Evolutionary conservation across 2,888 invertebrate genomes (phyloP).

Genomic region (Aethes cnicana): DNA sequence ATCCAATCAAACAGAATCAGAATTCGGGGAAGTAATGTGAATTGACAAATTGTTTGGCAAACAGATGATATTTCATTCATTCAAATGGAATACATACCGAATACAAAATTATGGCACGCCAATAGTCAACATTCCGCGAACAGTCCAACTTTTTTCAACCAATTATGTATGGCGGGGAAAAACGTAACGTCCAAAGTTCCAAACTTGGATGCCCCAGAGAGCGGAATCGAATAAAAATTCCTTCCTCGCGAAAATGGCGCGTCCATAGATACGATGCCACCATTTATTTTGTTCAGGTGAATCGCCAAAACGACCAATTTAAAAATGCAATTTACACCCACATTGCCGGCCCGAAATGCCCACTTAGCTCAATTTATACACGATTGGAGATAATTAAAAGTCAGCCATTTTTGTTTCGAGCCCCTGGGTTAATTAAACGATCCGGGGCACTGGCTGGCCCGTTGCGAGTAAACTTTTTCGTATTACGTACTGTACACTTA

Average conservation of each 20-base stretch:
- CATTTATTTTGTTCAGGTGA: slow-evolving; percentile 23
- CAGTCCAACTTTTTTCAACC: slow-evolving; percentile 1
- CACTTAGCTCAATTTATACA: slow-evolving; percentile 48
- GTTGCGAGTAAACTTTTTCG: slow-evolving; percentile 28
- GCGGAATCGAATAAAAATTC: slow-evolving; percentile 22
- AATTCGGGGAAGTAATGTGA: too few relatives aligned
- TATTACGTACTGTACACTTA: slow-evolving; percentile 30
- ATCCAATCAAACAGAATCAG: too few relatives aligned
- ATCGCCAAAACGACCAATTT: slow-evolving; percentile 37
- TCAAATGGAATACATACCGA: too few relatives aligned
- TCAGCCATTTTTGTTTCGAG: slow-evolving; percentile 51
- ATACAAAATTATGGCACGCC: neutral
- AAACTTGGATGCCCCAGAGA: slow-evolving; percentile 19
- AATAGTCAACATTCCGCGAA: neutral
- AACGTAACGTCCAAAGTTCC: slow-evolving; percentile 3
- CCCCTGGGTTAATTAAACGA: slow-evolving; percentile 53
- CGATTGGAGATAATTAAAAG: slow-evolving; percentile 55
- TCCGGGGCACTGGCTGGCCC: slow-evolving; percentile 34
- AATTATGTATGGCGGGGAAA: slow-evolving; percentile 14
- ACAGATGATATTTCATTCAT: too few relatives aligned
- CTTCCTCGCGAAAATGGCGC: slow-evolving; percentile 15
- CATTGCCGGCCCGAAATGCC: slow-evolving; percentile 43
- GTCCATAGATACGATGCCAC: slow-evolving; percentile 15
- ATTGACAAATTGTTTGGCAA: too few relatives aligned
- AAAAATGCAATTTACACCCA: slow-evolving; percentile 45